Base-by-base conservation (phyloP, 2,113 vertebrate genomes). In the Hydrolagus affinis region DNA sequence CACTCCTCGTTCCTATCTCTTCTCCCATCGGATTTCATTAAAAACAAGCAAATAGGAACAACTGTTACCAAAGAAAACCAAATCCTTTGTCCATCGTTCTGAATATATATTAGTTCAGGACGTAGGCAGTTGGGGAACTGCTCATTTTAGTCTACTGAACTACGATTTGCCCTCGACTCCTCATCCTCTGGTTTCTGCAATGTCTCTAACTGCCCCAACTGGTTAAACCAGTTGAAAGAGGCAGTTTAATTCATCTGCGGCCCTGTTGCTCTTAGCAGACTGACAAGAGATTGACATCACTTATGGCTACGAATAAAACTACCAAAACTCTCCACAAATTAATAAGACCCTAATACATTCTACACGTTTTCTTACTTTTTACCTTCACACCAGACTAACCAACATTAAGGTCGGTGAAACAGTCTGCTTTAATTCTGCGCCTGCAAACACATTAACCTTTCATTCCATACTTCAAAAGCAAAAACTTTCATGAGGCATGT, bases 201-300 rank as follows among this genome's bases (percentile, higher is more conserved):
- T 94, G 94, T 94, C 92, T 91, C 88, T 91, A 95, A 94, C 96
- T 95, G 96, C 95, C 94, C 95, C 89, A 92, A 97, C 96, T 96
- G 96, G 96, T 97, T 95, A 92, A 93, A 94, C 96, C 94, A 92
- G 96, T 96, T 95, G 94, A 92, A 94, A 95, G 95, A 96, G 94
- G 95, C 96, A 94, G 95, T 95, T 92, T 93, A 92, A 91, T 94
- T 90, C 90, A 90, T 88, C 93, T 86, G 89, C 95, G 93, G 70
- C 72, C 85, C 73, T 88, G 91, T 92, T 92, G 90, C 92, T 89
- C 91, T 85, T 80, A 88, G 90, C 91, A 90, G 86, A 85, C 93
- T 91, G 93, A 90, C 89, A 92, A 92, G 91, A 96, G 96, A 94
- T 90, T 86, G 95, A 97, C 95, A 93, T 91, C 86, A 88, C 85